These are phyloP conservation scores for Cladopsammia gracilis DNA, from an alignment of 64 coral and sea anemone species.

Conservation along the genomic window DNA sequence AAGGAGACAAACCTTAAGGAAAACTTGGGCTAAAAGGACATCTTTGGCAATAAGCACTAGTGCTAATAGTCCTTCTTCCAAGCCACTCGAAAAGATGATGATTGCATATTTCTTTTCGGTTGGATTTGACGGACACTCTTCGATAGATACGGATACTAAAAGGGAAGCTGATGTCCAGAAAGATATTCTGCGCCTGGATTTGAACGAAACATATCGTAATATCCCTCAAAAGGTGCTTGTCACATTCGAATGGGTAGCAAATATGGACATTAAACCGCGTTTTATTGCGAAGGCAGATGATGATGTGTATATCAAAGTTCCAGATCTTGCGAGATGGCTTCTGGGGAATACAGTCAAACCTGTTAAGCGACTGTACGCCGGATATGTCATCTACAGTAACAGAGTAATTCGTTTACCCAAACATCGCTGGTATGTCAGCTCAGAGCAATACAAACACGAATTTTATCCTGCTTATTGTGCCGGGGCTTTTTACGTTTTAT, in stretches of 20 bases:
- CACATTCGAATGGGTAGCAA: constrained; percentile 45
- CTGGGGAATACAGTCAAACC: neutral
- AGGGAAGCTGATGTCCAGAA: neutral
- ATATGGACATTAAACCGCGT: constrained; percentile 3
- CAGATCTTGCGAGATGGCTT: constrained; percentile 21
- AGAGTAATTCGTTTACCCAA: neutral
- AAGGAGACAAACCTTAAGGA: no score
- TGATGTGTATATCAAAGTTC: constrained; percentile 53
- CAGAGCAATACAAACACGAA: neutral
- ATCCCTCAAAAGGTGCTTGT: constrained; percentile 23
- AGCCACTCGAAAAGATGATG: no score
- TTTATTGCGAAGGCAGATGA: constrained; percentile 53
- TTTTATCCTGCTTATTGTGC: constrained; percentile 25
- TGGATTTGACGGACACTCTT: constrained; percentile 31
- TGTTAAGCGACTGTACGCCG: constrained; percentile 28
- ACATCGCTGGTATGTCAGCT: constrained; percentile 34
- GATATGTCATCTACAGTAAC: neutral
- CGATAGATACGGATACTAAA: constrained; percentile 12
- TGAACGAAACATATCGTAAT: constrained; percentile 23
- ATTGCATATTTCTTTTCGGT: constrained; percentile 7
- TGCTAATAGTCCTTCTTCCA: no score
- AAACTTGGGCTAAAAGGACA: no score
- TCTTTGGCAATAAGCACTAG: no score
- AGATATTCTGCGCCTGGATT: constrained; percentile 40
- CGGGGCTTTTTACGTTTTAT: constrained; percentile 51